Conservation (phyloP, 2,888 invertebrate species). For the Acrobasis consociella region DNA sequence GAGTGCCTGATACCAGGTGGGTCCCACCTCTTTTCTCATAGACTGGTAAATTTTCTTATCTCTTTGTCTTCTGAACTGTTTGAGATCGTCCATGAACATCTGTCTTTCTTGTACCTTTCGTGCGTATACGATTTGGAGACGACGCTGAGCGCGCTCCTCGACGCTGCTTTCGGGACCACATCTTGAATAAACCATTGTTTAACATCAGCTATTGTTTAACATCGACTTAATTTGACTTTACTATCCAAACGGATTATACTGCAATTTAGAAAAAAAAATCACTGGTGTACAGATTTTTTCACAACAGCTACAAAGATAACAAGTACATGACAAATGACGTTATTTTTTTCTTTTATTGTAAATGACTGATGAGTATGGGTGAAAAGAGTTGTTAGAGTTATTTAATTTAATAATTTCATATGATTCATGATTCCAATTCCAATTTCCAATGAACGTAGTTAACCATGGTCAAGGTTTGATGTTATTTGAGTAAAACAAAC, state of each 20-base stretch:
- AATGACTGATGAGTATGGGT: too few species aligned
- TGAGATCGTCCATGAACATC: conserved; percentile 68
- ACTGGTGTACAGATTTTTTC: neutral
- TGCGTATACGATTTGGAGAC: conserved; percentile 56
- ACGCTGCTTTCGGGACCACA: conserved; percentile 46
- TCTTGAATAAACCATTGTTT: conserved; percentile 45
- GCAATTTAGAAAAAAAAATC: conserved; percentile 56
- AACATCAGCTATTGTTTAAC: neutral
- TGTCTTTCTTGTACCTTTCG: conserved; percentile 57
- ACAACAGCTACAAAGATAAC: neutral
- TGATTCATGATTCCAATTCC: too few species aligned
- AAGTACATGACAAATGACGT: neutral
- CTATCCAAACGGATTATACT: conserved; percentile 33
- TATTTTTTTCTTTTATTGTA: conserved; percentile 13
- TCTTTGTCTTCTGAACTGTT: conserved; percentile 47
- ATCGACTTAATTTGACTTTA: neutral
- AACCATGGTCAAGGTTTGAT: too few species aligned
- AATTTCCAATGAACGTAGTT: too few species aligned
- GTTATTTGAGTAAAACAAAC: too few species aligned
- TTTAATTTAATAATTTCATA: too few species aligned
- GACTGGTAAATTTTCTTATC: conserved; percentile 41
- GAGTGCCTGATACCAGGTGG: conserved; percentile 70
- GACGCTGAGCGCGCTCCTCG: conserved; percentile 45
- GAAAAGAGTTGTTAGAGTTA: too few species aligned
- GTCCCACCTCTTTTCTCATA: conserved; percentile 54